Evolutionary conservation across 2,888 invertebrate genomes (phyloP).

Genomic region (Drosophila subsilvestris): DNA sequence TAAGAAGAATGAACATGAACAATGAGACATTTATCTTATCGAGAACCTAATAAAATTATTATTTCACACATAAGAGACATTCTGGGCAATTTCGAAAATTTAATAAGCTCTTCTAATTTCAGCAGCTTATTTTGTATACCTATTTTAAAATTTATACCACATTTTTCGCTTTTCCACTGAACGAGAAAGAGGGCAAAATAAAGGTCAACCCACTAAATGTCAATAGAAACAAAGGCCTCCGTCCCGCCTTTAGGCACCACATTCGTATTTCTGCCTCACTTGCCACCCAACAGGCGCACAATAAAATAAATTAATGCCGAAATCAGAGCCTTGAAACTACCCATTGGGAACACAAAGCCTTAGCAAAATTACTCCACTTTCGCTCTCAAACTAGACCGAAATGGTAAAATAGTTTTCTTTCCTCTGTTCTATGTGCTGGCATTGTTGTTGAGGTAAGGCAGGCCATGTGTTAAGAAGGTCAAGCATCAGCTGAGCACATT

Average conservation of each 20-base stretch:
- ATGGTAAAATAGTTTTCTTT: slow-evolving; percentile 47
- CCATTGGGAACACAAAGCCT: slow-evolving; percentile 28
- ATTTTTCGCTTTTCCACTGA: slow-evolving; percentile 9
- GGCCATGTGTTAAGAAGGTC: too few species aligned
- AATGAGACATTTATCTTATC: too few species aligned
- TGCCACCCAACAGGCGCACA: slow-evolving; percentile 4
- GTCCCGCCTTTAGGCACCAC: slow-evolving; percentile 12
- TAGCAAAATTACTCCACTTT: slow-evolving; percentile 35
- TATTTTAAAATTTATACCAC: slow-evolving; percentile 19
- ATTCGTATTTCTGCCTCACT: slow-evolving; percentile 36
- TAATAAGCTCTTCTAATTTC: slow-evolving; percentile 6
- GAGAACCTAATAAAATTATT: too few species aligned
- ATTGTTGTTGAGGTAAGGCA: slow-evolving; percentile 2
- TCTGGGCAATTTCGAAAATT: background rate
- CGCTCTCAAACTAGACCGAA: slow-evolving; percentile 28
- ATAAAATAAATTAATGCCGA: slow-evolving; percentile 8
- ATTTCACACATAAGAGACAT: background rate
- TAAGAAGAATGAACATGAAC: background rate
- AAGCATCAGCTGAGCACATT: slow-evolving; percentile 32
- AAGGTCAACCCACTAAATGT: slow-evolving; percentile 16
- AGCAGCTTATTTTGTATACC: slow-evolving; percentile 14
- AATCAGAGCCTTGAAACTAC: slow-evolving; percentile 33
- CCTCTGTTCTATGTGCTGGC: background rate
- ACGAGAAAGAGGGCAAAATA: slow-evolving; percentile 15
- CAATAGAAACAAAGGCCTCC: slow-evolving; percentile 30